These are phyloP conservation scores for Mizuhopecten yessoensis DNA, from an alignment of 1,140 invertebrate species.

Conservation along the genomic window DNA sequence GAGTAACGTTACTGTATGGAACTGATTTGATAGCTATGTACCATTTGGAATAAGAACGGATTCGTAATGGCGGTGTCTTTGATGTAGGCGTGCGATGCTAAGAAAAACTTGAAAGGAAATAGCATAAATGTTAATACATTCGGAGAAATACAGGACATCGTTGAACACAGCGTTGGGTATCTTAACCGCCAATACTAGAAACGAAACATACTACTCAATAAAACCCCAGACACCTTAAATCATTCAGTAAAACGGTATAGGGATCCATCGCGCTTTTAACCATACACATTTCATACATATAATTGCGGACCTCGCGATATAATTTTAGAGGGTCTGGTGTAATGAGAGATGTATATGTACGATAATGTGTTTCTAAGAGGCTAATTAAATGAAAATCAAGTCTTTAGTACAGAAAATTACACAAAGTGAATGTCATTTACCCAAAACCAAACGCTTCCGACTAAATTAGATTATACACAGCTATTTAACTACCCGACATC, in stretches of 20 bases:
- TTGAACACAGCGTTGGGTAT: background rate
- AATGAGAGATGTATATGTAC: constrained; percentile 60
- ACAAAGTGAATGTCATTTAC: constrained; percentile 55
- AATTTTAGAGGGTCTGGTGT: constrained; percentile 44
- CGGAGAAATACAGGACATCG: background rate
- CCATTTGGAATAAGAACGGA: background rate
- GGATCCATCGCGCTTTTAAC: constrained; percentile 24
- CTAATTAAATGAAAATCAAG: constrained; percentile 64
- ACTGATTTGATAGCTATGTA: background rate
- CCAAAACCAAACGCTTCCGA: constrained; percentile 51
- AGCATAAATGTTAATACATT: constrained; percentile 19
- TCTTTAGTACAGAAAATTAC: constrained; percentile 64
- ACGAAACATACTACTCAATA: background rate
- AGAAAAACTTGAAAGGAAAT: background rate
- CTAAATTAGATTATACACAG: constrained; percentile 51
- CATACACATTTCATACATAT: constrained; percentile 46
- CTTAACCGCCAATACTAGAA: background rate
- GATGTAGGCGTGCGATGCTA: background rate
- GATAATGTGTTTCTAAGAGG: constrained; percentile 65
- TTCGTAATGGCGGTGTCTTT: background rate
- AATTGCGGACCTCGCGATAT: constrained; percentile 51
- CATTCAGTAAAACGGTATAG: constrained; percentile 11
- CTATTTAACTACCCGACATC: constrained; percentile 46
- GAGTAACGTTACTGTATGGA: background rate
- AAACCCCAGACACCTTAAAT: constrained; percentile 32